Percentiles rank a stretch among this genome's conserved stretches.
phyloP scores from a whole-genome alignment of 92 coral and sea anemone genomes.

The Desmophyllum pertusum region DNA sequence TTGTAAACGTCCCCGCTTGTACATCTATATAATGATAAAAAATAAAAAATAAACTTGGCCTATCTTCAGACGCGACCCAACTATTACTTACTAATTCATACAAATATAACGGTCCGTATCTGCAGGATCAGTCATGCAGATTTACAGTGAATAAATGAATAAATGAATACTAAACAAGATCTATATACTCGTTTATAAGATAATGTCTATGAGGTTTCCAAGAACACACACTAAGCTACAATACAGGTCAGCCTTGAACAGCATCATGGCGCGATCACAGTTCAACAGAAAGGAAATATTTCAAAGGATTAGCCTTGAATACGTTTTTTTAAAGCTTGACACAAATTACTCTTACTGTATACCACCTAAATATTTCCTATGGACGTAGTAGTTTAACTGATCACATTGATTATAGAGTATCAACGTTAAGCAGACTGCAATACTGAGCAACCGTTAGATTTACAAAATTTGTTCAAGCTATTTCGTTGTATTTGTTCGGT shows the following conservation, averaged over 20 bases:
- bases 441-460: not conserved
- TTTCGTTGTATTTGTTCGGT: not conserved
- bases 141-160: not conserved
- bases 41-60: not conserved
- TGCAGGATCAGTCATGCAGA: not conserved
- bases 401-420: too few relatives aligned
- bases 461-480: not conserved
- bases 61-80: not conserved
- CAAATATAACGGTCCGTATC: not conserved
- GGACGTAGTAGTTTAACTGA: too few relatives aligned
- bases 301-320: not conserved
- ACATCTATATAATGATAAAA: not conserved
- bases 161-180: not conserved
- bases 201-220: not conserved
- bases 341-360: not conserved
- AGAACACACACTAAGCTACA: not conserved
- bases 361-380: not conserved
- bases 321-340: not conserved
- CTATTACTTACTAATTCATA: not conserved
- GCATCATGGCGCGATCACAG: not conserved
- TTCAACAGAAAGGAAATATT: constrained; percentile 11
- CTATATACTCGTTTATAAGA: not conserved
- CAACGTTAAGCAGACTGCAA: not conserved
- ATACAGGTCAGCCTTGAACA: not conserved
- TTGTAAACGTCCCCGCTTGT: not conserved